Evolutionary conservation across 2,888 invertebrate species (phyloP).

Genomic region (Iphiclides podalirius): DNA sequence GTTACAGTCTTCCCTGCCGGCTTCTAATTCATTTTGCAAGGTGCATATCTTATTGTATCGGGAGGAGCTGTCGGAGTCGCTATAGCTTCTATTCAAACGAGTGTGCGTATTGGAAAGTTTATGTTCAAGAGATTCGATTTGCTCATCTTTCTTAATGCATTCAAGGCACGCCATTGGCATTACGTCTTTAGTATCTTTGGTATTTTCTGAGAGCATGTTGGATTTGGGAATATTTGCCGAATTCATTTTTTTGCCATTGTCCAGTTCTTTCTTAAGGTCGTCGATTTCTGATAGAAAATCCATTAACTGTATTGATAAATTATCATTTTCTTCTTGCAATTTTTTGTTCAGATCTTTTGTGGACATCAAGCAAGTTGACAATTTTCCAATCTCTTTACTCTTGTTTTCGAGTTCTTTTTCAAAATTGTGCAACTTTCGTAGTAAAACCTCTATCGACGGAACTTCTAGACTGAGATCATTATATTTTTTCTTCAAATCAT

Average conservation of each 20-base stretch:
- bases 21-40: slow-evolving; percentile 62
- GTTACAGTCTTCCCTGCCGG: slow-evolving; percentile 65
- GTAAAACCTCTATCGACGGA: slow-evolving; percentile 45
- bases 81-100: slow-evolving; percentile 58
- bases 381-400: slow-evolving; percentile 42
- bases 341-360: slow-evolving; percentile 46
- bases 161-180: slow-evolving; percentile 33
- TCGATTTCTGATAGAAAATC: slow-evolving; percentile 80
- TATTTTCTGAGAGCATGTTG: background rate
- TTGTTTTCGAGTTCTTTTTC: slow-evolving; percentile 49
- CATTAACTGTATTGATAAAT: slow-evolving; percentile 78
- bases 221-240: slow-evolving; percentile 21
- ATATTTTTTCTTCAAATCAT: slow-evolving; percentile 49
- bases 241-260: slow-evolving; percentile 42
- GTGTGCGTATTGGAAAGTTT: slow-evolving; percentile 36
- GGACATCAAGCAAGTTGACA: slow-evolving; percentile 37
- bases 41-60: slow-evolving; percentile 64
- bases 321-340: slow-evolving; percentile 75
- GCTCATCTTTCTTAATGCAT: slow-evolving; percentile 44
- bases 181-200: slow-evolving; percentile 12
- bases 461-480: slow-evolving; percentile 48
- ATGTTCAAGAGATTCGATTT: slow-evolving; percentile 36
- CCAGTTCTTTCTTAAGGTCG: slow-evolving; percentile 59
- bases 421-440: slow-evolving; percentile 45
- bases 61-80: slow-evolving; percentile 60